Evolutionary conservation across 2,113 vertebrate genomes (phyloP).

Genomic region (Tragelaphus scriptus): DNA sequence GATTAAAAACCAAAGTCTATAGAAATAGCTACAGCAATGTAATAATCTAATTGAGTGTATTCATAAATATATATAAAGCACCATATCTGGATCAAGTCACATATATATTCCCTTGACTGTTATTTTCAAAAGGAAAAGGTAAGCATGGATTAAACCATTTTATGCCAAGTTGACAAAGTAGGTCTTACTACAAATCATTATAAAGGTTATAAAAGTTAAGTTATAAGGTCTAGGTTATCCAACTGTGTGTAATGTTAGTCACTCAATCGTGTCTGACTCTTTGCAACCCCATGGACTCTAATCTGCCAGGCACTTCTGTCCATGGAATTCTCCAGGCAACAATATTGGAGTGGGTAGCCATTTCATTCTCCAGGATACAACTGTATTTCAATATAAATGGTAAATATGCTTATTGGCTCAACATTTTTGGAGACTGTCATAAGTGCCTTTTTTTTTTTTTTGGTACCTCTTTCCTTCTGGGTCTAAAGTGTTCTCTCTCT

Average conservation of each 20-base stretch:
- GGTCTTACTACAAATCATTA: not conserved
- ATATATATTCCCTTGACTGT: not conserved
- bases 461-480: not conserved
- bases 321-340: not conserved
- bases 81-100: not conserved
- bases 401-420: not conserved
- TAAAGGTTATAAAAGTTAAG: not conserved
- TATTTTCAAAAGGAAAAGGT: slow-evolving; percentile 1
- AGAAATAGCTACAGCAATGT: not conserved
- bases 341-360: not conserved
- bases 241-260: not conserved
- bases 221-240: not conserved
- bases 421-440: not conserved
- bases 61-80: not conserved
- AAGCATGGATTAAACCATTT: not conserved
- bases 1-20: not conserved
- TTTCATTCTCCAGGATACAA: not conserved
- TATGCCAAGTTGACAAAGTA: not conserved
- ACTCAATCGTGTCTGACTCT: not conserved
- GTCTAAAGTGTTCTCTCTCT: not conserved
- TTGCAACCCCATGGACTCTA: not conserved
- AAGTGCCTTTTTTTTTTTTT: not conserved
- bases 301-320: not conserved
- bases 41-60: not conserved
- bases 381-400: not conserved